Conservation (phyloP, 2,888 invertebrate genomes). For the Coleophora deauratella region DNA sequence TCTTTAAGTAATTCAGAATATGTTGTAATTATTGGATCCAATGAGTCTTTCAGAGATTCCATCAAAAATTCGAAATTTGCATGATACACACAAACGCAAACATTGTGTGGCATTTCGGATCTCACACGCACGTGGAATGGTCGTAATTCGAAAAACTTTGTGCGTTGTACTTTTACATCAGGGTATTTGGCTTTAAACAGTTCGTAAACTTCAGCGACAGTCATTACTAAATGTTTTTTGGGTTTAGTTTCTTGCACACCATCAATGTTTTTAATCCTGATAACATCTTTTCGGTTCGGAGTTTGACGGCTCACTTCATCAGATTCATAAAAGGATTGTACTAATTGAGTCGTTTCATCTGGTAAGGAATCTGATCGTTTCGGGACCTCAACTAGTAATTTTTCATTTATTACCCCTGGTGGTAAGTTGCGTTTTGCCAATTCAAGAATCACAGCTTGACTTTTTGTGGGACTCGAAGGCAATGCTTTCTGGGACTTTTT, state of each 20-base stretch:
- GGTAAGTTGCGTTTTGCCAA: too few relatives aligned
- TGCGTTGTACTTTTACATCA: neutral
- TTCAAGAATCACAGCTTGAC: too few relatives aligned
- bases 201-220: neutral
- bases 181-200: neutral
- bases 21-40: neutral
- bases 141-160: neutral
- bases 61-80: neutral
- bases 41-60: neutral
- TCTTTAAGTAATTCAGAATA: neutral
- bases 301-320: neutral
- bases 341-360: too few relatives aligned
- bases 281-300: neutral
- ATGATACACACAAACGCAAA: neutral
- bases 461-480: too few relatives aligned
- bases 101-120: neutral
- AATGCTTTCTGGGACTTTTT: too few relatives aligned
- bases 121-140: neutral
- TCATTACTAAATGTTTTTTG: neutral
- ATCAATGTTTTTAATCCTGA: neutral
- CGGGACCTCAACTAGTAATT: too few relatives aligned
- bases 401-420: too few relatives aligned
- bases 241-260: neutral
- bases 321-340: neutral
- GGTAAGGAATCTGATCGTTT: too few relatives aligned